These are phyloP conservation scores for Mactromeris polynyma DNA, from an alignment of 2,888 invertebrate genomes.

Conservation along the genomic window DNA sequence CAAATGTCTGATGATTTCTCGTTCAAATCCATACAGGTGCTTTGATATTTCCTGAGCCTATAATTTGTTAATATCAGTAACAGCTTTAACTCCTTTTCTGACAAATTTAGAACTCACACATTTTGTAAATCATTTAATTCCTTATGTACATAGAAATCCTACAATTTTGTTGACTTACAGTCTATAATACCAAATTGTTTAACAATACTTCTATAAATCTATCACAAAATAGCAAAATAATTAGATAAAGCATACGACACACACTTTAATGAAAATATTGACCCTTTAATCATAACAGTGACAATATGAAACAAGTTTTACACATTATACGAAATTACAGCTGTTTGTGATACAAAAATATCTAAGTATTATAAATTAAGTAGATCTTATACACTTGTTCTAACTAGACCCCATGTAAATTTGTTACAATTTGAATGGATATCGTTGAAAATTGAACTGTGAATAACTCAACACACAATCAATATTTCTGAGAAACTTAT, in stretches of 20 bases:
- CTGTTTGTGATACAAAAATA: too few relatives aligned
- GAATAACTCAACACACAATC: too few relatives aligned
- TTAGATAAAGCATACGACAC: not conserved
- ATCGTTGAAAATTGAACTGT: too few relatives aligned
- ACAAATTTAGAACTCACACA: not conserved
- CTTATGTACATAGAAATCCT: not conserved
- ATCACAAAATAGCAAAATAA: not conserved
- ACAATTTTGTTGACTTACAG: not conserved
- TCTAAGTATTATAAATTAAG: too few relatives aligned
- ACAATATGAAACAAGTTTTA: not conserved
- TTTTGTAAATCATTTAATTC: conserved; percentile 6
- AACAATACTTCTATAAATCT: not conserved
- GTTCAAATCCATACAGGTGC: too few relatives aligned
- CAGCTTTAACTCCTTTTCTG: not conserved
- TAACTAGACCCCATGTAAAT: too few relatives aligned
- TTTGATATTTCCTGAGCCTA: too few relatives aligned
- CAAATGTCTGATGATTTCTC: too few relatives aligned
- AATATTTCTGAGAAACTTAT: too few relatives aligned
- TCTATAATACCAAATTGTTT: not conserved
- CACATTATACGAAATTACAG: not conserved
- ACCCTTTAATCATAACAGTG: not conserved
- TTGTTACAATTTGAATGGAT: too few relatives aligned
- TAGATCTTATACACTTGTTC: too few relatives aligned
- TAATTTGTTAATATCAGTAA: too few relatives aligned
- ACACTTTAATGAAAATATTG: not conserved